Evolutionary conservation across 2,113 vertebrate genomes (phyloP), one percentile per base, ranked within the genome.

Genomic region (Leuciscus idus): DNA sequence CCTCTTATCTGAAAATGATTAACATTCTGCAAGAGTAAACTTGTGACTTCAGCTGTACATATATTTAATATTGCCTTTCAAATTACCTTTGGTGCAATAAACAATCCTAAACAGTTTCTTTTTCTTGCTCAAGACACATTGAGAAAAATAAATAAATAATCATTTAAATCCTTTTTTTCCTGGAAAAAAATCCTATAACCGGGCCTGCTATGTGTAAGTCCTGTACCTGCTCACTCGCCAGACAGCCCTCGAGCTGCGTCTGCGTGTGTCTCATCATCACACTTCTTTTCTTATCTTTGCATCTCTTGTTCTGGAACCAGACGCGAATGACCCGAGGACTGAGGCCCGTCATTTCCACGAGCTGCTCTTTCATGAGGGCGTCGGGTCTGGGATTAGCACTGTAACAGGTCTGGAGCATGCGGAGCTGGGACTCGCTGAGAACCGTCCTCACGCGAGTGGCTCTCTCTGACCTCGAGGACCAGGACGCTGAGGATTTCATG

Each of bases 301-400:
- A 99, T 72, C 98, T 96, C 89, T 99, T 99, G 95, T 99, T 99
- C 94, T 99, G 98, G 94, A 99, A 99, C 98, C 98, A 99, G 84
- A 99, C 97, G 55, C 98, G 96, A 91, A 99, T 99, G 87, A 99
- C 98, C 1, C 98, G 88, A 9, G 98, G 97, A 88, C 97, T 99
- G 83, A 99, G 95, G 61, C 98, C 96, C 0, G 98, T 99, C 97
- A 99, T 98, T 92, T 99, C 97, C 91, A 99, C 97, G 83, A 99
- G 95, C 95, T 98, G 98, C 92, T 99, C 98, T 94, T 99, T 99
- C 96, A 99, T 97, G 68, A 98, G 95, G 64, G 98, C 98, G 89
- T 99, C 98, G 2, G 98, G 98, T 89, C 97, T 92, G 75, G 98
- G 97, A 95, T 99, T 99, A 84, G 97, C 96, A 12, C 96, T 97